phyloP scores from a whole-genome alignment of 1,140 invertebrate species.

The Chrysopa pallens region DNA sequence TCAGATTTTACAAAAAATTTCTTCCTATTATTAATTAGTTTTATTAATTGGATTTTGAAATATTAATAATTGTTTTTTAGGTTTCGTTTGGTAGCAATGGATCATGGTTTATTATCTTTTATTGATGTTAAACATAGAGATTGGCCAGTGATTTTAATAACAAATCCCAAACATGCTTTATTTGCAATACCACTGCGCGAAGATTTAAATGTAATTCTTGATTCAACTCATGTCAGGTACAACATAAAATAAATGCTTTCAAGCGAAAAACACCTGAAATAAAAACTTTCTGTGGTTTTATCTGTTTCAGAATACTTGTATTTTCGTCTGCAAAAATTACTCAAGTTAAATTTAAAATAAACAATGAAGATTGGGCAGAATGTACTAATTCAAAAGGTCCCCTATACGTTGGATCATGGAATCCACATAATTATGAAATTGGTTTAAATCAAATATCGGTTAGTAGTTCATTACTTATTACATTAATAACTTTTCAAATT shows the following conservation, averaged over 20 bases:
- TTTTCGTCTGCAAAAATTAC: constrained; percentile 49
- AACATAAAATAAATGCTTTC: neutral
- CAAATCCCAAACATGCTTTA: constrained; percentile 74
- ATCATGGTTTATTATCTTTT: constrained; percentile 83
- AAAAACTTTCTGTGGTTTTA: constrained; percentile 4
- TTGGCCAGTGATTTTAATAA: constrained; percentile 71
- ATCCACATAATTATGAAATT: constrained; percentile 36
- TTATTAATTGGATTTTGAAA: constrained; percentile 1
- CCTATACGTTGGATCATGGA: constrained; percentile 55
- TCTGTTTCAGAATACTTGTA: constrained; percentile 38
- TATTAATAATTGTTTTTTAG: constrained; percentile 24
- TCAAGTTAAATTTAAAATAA: constrained; percentile 43
- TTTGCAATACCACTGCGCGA: constrained; percentile 56
- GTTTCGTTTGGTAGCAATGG: constrained; percentile 65
- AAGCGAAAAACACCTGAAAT: neutral
- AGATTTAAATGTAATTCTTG: constrained; percentile 41
- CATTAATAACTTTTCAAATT: too few relatives aligned
- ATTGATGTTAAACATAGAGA: constrained; percentile 53
- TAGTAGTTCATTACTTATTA: constrained; percentile 4
- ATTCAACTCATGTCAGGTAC: constrained; percentile 65
- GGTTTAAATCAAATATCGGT: constrained; percentile 58
- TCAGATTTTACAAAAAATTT: neutral
- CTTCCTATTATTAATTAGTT: neutral
- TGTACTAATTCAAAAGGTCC: constrained; percentile 42
- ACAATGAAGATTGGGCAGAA: constrained; percentile 39